A percentile compares a stretch with the other conserved stretches of the same genome.
phyloP scores from a whole-genome alignment of 2,888 invertebrate genomes.

The Cephus rjabovi region DNA sequence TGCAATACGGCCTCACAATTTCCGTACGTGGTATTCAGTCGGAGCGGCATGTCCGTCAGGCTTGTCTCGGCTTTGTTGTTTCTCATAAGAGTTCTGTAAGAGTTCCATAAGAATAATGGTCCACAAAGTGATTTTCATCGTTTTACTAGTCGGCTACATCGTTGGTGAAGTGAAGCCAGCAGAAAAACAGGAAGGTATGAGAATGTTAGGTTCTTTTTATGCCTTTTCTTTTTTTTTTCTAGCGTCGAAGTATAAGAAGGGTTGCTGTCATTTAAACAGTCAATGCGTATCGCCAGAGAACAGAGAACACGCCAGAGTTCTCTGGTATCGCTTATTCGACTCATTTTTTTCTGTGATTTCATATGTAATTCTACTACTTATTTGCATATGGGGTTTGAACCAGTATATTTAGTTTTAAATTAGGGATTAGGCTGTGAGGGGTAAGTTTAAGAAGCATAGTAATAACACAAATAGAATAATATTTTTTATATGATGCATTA shows the following conservation, averaged over 20 bases:
- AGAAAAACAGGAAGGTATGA: not conserved
- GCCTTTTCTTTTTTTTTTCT: not conserved
- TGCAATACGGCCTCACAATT: not conserved
- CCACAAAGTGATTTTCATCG: not conserved
- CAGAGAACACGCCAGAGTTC: no score
- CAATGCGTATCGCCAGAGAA: not conserved
- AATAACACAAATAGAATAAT: not conserved
- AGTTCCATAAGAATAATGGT: not conserved
- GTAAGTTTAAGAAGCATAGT: not conserved
- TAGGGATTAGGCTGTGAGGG: not conserved
- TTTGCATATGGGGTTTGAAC: not conserved
- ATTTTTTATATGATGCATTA: not conserved
- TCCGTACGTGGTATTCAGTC: conserved; percentile 20
- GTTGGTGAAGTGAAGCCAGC: not conserved
- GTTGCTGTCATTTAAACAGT: not conserved
- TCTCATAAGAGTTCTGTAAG: not conserved
- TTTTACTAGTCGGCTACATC: not conserved
- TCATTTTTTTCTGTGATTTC: not conserved
- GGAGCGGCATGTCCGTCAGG: conserved; percentile 20
- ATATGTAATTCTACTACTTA: not conserved
- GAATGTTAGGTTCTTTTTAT: not conserved
- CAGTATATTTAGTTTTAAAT: not conserved
- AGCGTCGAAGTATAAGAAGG: not conserved
- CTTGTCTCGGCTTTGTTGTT: not conserved
- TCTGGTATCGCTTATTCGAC: not conserved